phyloP scores from a whole-genome alignment of 2,888 invertebrate species.

The Dolichomitus sp. region DNA sequence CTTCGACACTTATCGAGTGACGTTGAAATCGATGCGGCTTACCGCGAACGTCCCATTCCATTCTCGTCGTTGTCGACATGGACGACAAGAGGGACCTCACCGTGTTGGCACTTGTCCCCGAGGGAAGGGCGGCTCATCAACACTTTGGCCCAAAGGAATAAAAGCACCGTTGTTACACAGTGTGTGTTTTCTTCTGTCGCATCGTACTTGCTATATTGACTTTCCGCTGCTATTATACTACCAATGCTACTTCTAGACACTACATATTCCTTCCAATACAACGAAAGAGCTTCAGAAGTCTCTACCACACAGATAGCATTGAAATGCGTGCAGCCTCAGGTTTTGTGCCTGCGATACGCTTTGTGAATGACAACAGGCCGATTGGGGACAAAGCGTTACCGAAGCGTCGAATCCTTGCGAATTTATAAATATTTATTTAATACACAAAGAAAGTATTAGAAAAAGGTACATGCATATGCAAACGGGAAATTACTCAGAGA shows the following conservation, averaged over 20 bases:
- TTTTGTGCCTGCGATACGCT: slow-evolving; percentile 61
- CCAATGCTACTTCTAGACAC: not conserved
- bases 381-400: slow-evolving; percentile 39
- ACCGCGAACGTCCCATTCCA: slow-evolving; percentile 54
- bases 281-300: not conserved
- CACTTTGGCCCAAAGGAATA: slow-evolving; percentile 51
- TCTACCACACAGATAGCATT: not conserved
- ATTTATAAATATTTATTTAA: not conserved
- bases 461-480: not conserved
- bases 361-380: slow-evolving; percentile 48
- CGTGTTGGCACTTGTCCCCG: slow-evolving; percentile 42
- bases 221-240: not conserved
- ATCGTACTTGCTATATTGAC: not conserved
- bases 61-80: slow-evolving; percentile 37
- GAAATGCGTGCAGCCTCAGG: not conserved
- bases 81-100: slow-evolving; percentile 27
- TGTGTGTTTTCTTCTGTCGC: slow-evolving; percentile 20
- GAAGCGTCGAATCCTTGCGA: slow-evolving; percentile 39
- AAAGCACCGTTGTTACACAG: slow-evolving; percentile 42
- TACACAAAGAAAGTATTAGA: not conserved
- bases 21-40: slow-evolving; percentile 66
- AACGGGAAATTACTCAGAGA: too few relatives aligned
- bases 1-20: slow-evolving; percentile 66
- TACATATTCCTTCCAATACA: not conserved
- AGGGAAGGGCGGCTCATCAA: slow-evolving; percentile 41